phyloP scores from a whole-genome alignment of 1,140 invertebrate species.

The Ceratina japonica region DNA sequence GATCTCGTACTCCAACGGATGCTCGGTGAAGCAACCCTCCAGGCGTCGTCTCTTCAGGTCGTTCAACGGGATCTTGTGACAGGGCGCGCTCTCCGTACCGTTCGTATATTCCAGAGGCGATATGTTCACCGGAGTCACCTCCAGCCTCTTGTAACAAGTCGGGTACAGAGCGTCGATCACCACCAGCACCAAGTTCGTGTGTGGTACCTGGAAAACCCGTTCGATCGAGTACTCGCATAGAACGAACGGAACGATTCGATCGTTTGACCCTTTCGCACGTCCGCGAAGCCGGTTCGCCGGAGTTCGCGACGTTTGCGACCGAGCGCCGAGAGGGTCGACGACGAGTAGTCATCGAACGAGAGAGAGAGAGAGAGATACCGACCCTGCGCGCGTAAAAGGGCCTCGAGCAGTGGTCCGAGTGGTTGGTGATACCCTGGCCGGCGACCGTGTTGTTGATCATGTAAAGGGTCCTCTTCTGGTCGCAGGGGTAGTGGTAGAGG shows the following conservation, averaged over 20 bases:
- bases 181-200: conserved; percentile 90
- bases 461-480: conserved; percentile 84
- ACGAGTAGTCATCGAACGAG: no score
- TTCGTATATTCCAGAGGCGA: conserved; percentile 75
- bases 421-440: conserved; percentile 64
- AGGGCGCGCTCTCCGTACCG: conserved; percentile 79
- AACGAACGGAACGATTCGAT: no score
- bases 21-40: conserved; percentile 87
- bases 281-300: no score
- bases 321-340: no score
- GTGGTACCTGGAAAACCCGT: conserved; percentile 83
- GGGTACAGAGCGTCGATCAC: conserved; percentile 82
- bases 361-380: conserved; percentile 41
- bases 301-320: no score
- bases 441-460: conserved; percentile 82
- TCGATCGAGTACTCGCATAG: no score
- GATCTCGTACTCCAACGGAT: conserved; percentile 82
- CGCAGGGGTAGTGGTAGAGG: conserved; percentile 80
- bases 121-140: conserved; percentile 68
- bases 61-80: conserved; percentile 87
- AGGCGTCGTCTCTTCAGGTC: conserved; percentile 83
- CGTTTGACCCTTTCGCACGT: no score
- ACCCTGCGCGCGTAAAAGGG: conserved; percentile 75
- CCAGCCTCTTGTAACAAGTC: conserved; percentile 72
- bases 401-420: conserved; percentile 64